Base-by-base conservation (phyloP, 2,888 invertebrate species). In the Dioctria rufipes region DNA sequence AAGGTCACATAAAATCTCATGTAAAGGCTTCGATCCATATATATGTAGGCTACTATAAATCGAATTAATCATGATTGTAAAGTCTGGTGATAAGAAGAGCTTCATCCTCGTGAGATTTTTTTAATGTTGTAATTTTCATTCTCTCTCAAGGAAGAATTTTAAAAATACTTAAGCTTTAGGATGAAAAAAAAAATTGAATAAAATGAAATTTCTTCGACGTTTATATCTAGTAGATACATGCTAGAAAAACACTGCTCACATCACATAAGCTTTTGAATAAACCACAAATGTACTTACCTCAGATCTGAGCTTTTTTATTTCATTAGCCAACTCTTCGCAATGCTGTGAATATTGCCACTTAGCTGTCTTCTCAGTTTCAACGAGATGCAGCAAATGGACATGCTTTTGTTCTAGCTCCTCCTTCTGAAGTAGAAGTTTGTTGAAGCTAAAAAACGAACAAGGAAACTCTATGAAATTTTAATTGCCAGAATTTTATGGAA, bases 301-400 rank as follows among this genome's bases (percentile, higher is more conserved):
- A 2, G 94, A 93, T 84, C 96, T 91, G 3, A 97, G 91, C 87
- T 96, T 96, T 89, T 96, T 96, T 83, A 97, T 95, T 89, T 97
- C 97, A 3, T 93, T 92, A 46, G 94, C 92, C n/a, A 97, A 91
- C 85, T 97, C 97, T 85, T 97, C 97, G 85, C 96, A 96, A 88
- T 97, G 96, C 87, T 96, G 95, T 0, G 95, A 95, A 88, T 96
- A 97, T 89, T 96, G 96, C 95, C 96, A 96, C 86, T 97, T 95
- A 0, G 96, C 96, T 2, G 96, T 96, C 86, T 96, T 92, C 89
- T 97, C 97, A 84, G 95, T 96, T 89, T 97, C 97, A 78, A 97
- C 94, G 82, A 97, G 95, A 88, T 95, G 94, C 82, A 97, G 92
- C 71, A 97, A 91, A 87, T 97, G 97, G 67, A 96, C 90, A 88